phyloP scores from a whole-genome alignment of 2,113 vertebrate genomes.

The Loxodonta africana region DNA sequence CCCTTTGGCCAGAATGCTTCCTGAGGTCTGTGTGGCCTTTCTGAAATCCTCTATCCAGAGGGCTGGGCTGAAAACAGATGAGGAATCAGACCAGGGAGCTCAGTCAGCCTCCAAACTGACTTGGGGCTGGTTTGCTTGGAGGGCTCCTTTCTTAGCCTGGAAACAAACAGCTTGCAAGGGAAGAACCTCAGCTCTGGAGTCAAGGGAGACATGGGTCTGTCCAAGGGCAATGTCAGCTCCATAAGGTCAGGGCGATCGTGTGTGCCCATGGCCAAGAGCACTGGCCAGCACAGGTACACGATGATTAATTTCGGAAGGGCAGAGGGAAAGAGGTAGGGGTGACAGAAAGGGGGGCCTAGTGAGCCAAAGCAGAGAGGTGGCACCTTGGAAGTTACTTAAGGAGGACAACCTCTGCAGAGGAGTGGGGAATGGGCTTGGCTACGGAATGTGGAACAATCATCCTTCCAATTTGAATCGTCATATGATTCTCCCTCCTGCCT shows the following conservation, averaged over 20 bases:
- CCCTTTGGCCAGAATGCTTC: accelerated
- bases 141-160: neutral
- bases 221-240: neutral
- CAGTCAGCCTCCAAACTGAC: neutral
- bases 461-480: neutral
- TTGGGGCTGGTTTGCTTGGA: neutral
- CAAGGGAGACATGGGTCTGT: neutral
- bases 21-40: neutral
- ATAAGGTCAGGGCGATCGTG: accelerated
- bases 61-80: neutral
- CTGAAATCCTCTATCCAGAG: neutral
- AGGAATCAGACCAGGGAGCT: accelerated
- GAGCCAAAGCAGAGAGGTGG: neutral
- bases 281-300: accelerated
- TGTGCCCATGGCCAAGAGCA: no score
- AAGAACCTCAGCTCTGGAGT: neutral
- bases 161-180: neutral
- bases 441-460: accelerated
- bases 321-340: neutral
- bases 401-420: neutral
- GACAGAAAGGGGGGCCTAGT: no score
- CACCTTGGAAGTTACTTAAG: accelerated
- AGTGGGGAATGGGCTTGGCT: neutral
- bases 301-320: neutral
- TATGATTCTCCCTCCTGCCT: neutral